phyloP scores from a whole-genome alignment of 2,888 invertebrate genomes.

The Ectemnius continuus region DNA sequence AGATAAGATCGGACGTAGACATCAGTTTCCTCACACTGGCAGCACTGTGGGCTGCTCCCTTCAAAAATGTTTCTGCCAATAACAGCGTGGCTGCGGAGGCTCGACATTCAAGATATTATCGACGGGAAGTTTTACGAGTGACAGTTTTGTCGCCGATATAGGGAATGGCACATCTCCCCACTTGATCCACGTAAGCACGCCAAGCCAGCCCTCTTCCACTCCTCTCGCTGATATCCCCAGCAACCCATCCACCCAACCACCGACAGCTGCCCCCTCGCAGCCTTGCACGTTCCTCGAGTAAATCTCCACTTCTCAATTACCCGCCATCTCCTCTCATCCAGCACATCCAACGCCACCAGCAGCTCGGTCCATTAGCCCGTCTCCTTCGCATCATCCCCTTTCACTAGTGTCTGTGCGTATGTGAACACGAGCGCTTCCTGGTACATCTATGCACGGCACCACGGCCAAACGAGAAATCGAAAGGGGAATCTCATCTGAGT shows the following conservation, averaged over 20 bases:
- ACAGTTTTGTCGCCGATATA: constrained; percentile 59
- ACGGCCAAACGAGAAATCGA: constrained; percentile 33
- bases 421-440: too few relatives aligned
- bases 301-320: constrained; percentile 78
- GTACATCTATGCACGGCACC: too few relatives aligned
- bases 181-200: constrained; percentile 38
- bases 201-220: constrained; percentile 46
- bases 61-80: constrained; percentile 32
- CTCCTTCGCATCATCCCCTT: constrained; percentile 59
- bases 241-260: constrained; percentile 1
- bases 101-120: constrained; percentile 47
- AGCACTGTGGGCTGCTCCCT: constrained; percentile 2
- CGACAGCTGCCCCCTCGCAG: constrained; percentile 58
- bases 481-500: constrained; percentile 32
- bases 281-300: constrained; percentile 64
- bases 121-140: constrained; percentile 61
- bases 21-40: constrained; percentile 14
- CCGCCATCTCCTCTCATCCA: constrained; percentile 55
- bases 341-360: constrained; percentile 39
- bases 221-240: constrained; percentile 60
- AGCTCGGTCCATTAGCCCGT: constrained; percentile 68
- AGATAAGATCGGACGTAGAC: constrained; percentile 13
- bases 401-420: constrained; percentile 4
- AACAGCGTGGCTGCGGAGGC: constrained; percentile 16
- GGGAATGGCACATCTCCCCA: constrained; percentile 29